Conservation (phyloP, 2,113 vertebrate genomes). For the Leuciscus idus region DNA sequence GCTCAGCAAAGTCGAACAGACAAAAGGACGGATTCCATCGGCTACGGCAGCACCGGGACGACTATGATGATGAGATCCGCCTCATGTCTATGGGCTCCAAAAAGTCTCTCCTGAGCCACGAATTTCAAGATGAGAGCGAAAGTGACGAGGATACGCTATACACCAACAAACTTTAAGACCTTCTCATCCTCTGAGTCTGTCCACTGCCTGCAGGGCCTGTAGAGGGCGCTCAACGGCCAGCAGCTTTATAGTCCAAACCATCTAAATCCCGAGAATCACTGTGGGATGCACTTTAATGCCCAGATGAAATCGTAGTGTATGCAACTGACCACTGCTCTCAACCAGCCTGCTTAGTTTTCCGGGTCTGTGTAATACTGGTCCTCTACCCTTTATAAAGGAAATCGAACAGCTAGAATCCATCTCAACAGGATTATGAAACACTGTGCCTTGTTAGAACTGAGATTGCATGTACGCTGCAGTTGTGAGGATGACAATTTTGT, state of each 20-base stretch:
- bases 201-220: background rate
- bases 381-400: slow-evolving; percentile 20
- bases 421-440: slow-evolving; percentile 57
- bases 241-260: slow-evolving; percentile 13
- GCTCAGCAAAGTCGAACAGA: slow-evolving; percentile 92
- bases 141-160: slow-evolving; percentile 97
- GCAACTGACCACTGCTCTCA: slow-evolving; percentile 49
- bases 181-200: background rate
- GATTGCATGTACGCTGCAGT: slow-evolving; percentile 24
- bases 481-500: slow-evolving; percentile 19
- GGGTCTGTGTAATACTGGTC: slow-evolving; percentile 16
- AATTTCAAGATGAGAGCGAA: slow-evolving; percentile 99
- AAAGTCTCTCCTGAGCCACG: slow-evolving; percentile 92
- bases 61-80: slow-evolving; percentile 94
- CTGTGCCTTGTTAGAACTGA: slow-evolving; percentile 76
- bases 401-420: slow-evolving; percentile 21
- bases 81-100: slow-evolving; percentile 95
- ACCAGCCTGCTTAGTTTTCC: slow-evolving; percentile 40
- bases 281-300: slow-evolving; percentile 50
- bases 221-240: background rate
- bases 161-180: slow-evolving; percentile 90
- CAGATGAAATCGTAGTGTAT: slow-evolving; percentile 47
- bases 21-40: slow-evolving; percentile 98
- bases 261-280: slow-evolving; percentile 28
- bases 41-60: slow-evolving; percentile 90